These are phyloP conservation scores for Phaethornis superciliosus DNA, from an alignment of 2,113 vertebrate genomes.

Conservation along the genomic window DNA sequence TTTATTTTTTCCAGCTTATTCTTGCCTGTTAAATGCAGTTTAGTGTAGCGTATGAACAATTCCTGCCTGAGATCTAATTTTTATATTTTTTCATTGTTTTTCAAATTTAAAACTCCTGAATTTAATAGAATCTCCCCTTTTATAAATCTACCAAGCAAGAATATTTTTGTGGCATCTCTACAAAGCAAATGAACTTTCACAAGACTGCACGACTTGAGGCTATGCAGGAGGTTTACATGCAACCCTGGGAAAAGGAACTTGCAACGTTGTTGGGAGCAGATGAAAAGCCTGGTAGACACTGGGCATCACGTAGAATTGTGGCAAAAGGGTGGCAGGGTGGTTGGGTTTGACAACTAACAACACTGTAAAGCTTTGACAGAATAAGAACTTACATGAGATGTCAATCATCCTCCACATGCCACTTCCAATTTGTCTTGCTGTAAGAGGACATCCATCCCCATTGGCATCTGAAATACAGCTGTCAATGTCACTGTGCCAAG, in stretches of 20 bases:
- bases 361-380: slow-evolving; percentile 62
- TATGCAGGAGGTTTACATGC: slow-evolving; percentile 1
- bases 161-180: not conserved
- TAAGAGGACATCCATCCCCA: slow-evolving; percentile 44
- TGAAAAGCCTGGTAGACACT: slow-evolving; percentile 57
- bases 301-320: slow-evolving; percentile 56
- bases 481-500: slow-evolving; percentile 52
- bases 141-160: not conserved
- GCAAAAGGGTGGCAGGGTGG: slow-evolving; percentile 13
- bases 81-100: not conserved
- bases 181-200: not conserved
- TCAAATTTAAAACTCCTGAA: no score
- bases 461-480: slow-evolving; percentile 46
- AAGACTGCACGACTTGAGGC: slow-evolving; percentile 22
- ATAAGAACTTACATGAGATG: slow-evolving; percentile 66
- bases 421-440: slow-evolving; percentile 49
- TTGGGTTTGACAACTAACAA: slow-evolving; percentile 68
- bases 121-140: not conserved
- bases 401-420: slow-evolving; percentile 67
- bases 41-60: not conserved
- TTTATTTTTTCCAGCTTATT: not conserved
- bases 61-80: not conserved
- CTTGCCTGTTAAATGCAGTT: not conserved
- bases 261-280: not conserved
- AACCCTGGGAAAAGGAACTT: slow-evolving; percentile 9